Evolutionary conservation across 2,113 vertebrate genomes (phyloP).

Genomic region (Poecilia latipinna): DNA sequence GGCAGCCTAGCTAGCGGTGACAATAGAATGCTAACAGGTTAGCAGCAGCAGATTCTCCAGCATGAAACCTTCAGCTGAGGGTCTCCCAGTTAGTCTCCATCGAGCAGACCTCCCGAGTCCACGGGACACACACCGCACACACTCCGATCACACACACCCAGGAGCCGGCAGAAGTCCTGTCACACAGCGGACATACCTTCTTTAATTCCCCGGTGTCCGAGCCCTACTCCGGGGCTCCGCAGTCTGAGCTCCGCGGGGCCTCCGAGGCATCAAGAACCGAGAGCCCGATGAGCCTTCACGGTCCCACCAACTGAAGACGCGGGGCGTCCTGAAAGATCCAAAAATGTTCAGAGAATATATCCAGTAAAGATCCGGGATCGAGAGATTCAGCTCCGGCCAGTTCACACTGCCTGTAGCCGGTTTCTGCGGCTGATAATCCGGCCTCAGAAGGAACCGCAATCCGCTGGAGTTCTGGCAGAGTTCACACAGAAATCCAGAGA

Average conservation of each 20-base stretch:
- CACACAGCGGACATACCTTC: constrained; percentile 56
- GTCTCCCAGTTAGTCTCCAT: not conserved
- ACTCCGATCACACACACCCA: not conserved
- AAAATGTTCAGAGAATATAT: not conserved
- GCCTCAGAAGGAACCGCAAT: constrained; percentile 31
- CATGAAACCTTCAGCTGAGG: constrained; percentile 16
- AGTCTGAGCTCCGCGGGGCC: constrained; percentile 55
- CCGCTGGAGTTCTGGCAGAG: constrained; percentile 13
- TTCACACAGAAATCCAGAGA: not conserved
- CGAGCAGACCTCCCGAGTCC: not conserved
- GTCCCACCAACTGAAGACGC: not conserved
- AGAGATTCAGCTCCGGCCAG: not conserved
- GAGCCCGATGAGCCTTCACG: not conserved
- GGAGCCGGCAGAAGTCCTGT: not conserved
- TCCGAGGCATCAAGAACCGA: constrained; percentile 54
- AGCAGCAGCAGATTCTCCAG: constrained; percentile 37
- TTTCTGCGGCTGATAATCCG: constrained; percentile 41
- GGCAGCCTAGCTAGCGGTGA: constrained; percentile 56
- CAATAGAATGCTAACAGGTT: constrained; percentile 72
- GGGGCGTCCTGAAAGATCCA: not conserved
- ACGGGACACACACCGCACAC: no score
- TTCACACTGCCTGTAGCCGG: constrained; percentile 15
- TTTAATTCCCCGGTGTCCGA: constrained; percentile 54
- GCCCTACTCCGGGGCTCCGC: constrained; percentile 55
- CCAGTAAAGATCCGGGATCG: not conserved